Conservation (phyloP, 2,888 invertebrate species). For the Halictus ligatus region DNA sequence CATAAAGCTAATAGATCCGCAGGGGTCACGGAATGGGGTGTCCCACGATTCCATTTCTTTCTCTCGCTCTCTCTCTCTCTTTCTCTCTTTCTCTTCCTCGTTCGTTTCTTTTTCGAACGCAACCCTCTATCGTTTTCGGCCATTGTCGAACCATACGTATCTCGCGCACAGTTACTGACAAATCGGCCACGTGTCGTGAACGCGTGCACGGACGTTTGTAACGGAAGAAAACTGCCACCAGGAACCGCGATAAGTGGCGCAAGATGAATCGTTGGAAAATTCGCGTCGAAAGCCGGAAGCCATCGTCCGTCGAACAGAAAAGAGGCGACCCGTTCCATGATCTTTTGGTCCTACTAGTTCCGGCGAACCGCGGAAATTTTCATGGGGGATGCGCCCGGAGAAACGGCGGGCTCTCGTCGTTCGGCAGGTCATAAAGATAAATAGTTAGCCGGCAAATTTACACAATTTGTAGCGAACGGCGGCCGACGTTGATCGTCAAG, state of each 20-base stretch:
- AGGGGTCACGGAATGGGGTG: conserved; percentile 69
- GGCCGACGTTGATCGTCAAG: conserved; percentile 61
- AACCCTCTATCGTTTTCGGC: conserved; percentile 17
- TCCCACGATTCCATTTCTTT: conserved; percentile 34
- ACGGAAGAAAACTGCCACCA: conserved; percentile 66
- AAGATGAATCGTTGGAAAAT: conserved; percentile 31
- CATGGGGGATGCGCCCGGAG: conserved; percentile 42
- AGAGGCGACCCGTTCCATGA: conserved; percentile 15
- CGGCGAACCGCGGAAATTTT: conserved; percentile 74
- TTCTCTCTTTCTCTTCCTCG: background rate
- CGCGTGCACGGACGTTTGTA: conserved; percentile 46
- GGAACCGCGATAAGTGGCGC: conserved; percentile 34
- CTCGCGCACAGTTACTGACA: conserved; percentile 73
- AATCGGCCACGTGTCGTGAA: conserved; percentile 80
- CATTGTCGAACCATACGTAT: conserved; percentile 61
- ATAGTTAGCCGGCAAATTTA: conserved; percentile 83
- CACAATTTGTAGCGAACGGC: conserved; percentile 80
- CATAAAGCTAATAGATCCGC: conserved; percentile 81
- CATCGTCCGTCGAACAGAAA: conserved; percentile 8
- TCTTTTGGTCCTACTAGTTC: conserved; percentile 4
- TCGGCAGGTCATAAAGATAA: conserved; percentile 82
- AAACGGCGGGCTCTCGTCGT: conserved; percentile 63
- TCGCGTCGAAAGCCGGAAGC: conserved; percentile 2
- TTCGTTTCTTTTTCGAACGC: background rate
- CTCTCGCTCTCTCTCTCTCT: background rate